Conservation (phyloP, 2,888 invertebrate genomes). For the Cephus nigrinus region DNA sequence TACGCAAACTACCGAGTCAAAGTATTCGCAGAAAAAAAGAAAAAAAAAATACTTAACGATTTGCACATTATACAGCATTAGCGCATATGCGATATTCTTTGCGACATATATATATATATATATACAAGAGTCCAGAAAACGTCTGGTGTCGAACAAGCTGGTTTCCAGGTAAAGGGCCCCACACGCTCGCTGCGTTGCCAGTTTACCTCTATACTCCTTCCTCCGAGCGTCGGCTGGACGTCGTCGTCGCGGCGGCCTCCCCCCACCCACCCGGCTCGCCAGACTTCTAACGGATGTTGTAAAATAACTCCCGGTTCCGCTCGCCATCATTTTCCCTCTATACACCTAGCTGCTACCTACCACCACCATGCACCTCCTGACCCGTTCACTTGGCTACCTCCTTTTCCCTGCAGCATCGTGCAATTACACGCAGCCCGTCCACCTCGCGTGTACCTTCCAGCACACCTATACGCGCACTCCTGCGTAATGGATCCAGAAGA, state of each 20-base stretch:
- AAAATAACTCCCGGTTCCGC: background rate
- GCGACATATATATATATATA: background rate
- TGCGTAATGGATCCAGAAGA: background rate
- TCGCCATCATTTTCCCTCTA: background rate
- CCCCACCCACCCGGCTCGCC: background rate
- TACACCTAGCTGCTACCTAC: background rate
- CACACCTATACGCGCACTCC: background rate
- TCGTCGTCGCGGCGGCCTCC: background rate
- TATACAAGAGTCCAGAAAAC: background rate
- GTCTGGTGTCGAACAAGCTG: constrained; percentile 14
- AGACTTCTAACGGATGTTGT: constrained; percentile 21
- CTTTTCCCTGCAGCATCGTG: background rate
- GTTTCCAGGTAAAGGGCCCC: constrained; percentile 42
- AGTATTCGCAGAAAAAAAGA: background rate
- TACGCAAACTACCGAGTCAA: background rate
- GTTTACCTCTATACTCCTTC: constrained; percentile 19
- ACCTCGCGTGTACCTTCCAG: background rate
- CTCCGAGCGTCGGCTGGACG: background rate
- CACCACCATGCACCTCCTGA: background rate
- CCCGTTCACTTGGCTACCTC: background rate
- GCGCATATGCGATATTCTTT: background rate
- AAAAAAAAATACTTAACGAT: background rate
- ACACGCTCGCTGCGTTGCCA: constrained; percentile 34
- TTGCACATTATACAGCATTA: background rate
- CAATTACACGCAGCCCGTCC: background rate